These are phyloP conservation scores for Sebastes iracundus DNA, from an alignment of 2,797 vertebrate species.

Conservation along the genomic window DNA sequence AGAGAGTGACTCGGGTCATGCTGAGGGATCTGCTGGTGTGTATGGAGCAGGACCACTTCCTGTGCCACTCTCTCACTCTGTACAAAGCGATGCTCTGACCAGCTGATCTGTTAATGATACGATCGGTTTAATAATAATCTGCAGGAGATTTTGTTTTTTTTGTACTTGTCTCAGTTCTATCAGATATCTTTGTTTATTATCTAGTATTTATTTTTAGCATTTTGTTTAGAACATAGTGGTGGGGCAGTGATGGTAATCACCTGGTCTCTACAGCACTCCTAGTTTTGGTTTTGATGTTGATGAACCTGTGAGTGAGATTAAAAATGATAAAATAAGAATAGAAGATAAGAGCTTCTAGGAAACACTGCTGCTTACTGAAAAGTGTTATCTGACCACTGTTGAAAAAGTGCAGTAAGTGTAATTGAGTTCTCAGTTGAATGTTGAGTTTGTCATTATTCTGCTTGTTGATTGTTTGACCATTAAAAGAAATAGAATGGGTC, in stretches of 20 bases:
- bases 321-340: background rate
- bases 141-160: background rate
- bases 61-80: conserved; percentile 86
- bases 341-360: background rate
- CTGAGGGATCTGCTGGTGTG: conserved; percentile 93
- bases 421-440: background rate
- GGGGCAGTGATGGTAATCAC: background rate
- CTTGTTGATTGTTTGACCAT: conserved; percentile 7
- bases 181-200: background rate
- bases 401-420: background rate
- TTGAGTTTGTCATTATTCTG: background rate
- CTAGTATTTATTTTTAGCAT: background rate
- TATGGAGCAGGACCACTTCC: conserved; percentile 91
- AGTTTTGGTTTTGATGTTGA: background rate
- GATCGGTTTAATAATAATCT: background rate
- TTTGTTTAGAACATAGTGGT: background rate
- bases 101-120: background rate
- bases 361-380: background rate
- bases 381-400: background rate
- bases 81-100: conserved; percentile 90
- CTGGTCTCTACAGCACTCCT: background rate
- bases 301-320: background rate
- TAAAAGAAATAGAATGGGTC: background rate
- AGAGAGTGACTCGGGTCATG: conserved; percentile 86
- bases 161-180: background rate